phyloP scores from a whole-genome alignment of 2,113 vertebrate species.

The Cryptoleucopteryx plumbea region DNA sequence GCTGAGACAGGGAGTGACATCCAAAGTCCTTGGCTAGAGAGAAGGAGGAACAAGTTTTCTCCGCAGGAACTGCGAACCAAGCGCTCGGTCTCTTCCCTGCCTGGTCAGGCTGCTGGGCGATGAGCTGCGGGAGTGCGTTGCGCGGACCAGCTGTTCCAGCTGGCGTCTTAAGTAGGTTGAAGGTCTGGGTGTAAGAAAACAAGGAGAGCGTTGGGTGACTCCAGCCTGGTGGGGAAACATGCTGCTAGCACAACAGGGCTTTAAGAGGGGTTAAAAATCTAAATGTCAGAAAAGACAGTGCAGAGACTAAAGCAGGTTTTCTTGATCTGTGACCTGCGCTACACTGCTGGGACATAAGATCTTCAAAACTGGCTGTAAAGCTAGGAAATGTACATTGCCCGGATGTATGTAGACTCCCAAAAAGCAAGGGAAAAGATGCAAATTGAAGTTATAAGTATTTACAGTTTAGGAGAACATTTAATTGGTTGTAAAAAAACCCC shows the following conservation, averaged over 20 bases:
- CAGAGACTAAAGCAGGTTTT: neutral
- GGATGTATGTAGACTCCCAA: neutral
- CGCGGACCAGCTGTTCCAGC: neutral
- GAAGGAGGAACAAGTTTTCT: neutral
- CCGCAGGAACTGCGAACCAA: neutral
- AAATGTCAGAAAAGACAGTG: neutral
- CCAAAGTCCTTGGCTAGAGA: neutral
- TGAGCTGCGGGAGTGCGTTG: neutral
- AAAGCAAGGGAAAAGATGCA: neutral
- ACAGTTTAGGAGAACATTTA: neutral
- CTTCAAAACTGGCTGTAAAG: neutral
- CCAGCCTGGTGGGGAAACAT: neutral
- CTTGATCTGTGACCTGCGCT: neutral
- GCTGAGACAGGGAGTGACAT: fast-evolving
- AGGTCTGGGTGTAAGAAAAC: neutral
- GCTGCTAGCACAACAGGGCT: neutral
- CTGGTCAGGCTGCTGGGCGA: neutral
- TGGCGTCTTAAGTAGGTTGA: neutral
- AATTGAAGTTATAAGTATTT: neutral
- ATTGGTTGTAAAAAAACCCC: neutral
- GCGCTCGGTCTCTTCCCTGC: neutral
- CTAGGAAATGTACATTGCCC: neutral
- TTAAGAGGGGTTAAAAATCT: neutral
- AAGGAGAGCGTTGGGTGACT: neutral
- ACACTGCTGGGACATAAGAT: neutral